Base-by-base conservation (phyloP, 2,888 invertebrate genomes). In the Galerucella pusilla region DNA sequence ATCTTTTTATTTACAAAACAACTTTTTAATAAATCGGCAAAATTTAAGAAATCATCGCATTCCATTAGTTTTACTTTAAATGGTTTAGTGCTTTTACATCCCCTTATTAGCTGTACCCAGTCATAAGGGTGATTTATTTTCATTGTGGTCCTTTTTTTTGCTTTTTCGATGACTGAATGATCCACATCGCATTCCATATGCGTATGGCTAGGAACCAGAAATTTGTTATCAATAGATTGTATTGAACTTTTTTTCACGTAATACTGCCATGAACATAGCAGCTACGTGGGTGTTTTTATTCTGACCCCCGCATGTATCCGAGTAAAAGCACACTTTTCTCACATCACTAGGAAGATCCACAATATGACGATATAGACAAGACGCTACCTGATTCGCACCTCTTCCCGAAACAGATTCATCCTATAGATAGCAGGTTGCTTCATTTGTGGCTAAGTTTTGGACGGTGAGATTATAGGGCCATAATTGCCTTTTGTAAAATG, bases 381-480 rank as follows among this genome's bases (percentile, higher is more conserved):
- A 52, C 46, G 69, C 64, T 9, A 74, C n/a, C 35, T 74, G 63
- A 54, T 74, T 74, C 2, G 46, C 74, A 12, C 74, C 74, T 61
- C 69, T 74, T 12, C 74, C 65, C 42, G 74, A 69, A 14, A 64
- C 69, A 45, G 59, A 69, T 69, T 74, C 69, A 6, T 69, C 61
- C 74, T 52, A 74, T 69, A 73, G 68, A 57, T 66, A 74, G 66
- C 69, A 69, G 45, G 12, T n/a, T 14, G 74, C 69, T 28, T 74
- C 64, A n/a, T 64, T 69, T 46, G 69, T 63, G 28, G 52, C 69
- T 52, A 52, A 52, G 52, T 52, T 52, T 2, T 52, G 14, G 14
- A 52, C 63, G 46, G 54, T 52, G 61, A 52, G 52, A 52, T 52
- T 52, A 14, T 52, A 52, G 11, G 52, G 6, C 14, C 52, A 52